Evolutionary conservation across 2,113 vertebrate genomes (phyloP), one percentile per base, ranked within the genome.

Genomic region (Zosterops japonicus): DNA sequence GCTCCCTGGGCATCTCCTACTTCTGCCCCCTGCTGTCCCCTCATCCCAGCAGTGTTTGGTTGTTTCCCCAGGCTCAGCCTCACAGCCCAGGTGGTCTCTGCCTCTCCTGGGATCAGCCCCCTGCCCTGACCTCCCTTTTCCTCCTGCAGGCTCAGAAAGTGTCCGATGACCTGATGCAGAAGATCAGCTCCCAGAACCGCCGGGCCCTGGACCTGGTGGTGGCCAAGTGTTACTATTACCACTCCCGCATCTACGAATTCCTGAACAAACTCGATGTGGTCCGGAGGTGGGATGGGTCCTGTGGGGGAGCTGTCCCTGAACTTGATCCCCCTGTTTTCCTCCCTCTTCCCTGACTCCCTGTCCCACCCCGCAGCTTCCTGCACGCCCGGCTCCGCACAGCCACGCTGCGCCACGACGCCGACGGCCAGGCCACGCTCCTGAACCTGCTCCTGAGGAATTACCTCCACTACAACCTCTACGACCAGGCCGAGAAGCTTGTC

Each of bases 381-480:
- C 99, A 99, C 24, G 99, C 99, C 2, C 98, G 99, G 12, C 98
- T 99, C 71, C 98, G 99, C 68, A 99, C 99, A 1, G 99, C 99
- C 33, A 99, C 99, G 0, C 98, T 99, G 36, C 98, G 99, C 23
- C 99, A 99, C 1, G 99, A 99, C 0, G 98, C 99, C 0, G 99
- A 99, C 1, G 99, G 99, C 4, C 99, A 99, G 97, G 99, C 99
- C 35, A 99, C 99, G 0, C 98, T 99, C 17, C 98, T 99, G 23
- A 99, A 99, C 98, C 98, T 99, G 71, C 98, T 99, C 95, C 98
- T 99, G 93, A 98, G 99, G 83, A 99, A 99, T 95, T 99, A 99
- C 96, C 98, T 99, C 42, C 98, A 99, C 96, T 99, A 99, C 97
- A 99, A 98, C 96, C 97, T 99, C 83, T 99, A 99, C 2, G 99